phyloP scores from a whole-genome alignment of 2,113 vertebrate species.

The Cryptomyrus ogoouensis region DNA sequence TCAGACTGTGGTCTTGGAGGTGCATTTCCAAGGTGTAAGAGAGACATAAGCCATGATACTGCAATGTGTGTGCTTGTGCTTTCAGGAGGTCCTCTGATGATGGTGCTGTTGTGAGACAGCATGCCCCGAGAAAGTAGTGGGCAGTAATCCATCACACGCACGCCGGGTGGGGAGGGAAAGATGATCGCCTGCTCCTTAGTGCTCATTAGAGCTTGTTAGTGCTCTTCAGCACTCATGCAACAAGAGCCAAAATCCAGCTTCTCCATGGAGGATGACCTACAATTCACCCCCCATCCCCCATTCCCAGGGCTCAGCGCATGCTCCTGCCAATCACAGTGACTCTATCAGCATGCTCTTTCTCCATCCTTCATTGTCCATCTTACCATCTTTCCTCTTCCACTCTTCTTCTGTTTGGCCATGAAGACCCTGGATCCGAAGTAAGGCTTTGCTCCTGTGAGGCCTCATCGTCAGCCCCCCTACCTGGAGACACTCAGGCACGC shows the following conservation, averaged over 20 bases:
- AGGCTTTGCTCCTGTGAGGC: background rate
- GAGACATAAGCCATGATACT: background rate
- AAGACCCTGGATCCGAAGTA: background rate
- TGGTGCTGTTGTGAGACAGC: background rate
- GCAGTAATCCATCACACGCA: background rate
- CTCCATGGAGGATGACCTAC: background rate
- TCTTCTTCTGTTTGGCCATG: background rate
- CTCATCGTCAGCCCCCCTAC: background rate
- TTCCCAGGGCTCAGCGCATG: background rate
- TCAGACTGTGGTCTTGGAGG: background rate
- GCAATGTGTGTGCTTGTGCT: background rate
- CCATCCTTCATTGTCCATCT: background rate
- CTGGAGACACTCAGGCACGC: background rate
- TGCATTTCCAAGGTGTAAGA: background rate
- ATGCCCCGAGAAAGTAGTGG: background rate
- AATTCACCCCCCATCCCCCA: background rate
- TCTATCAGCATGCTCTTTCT: background rate
- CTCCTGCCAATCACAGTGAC: background rate
- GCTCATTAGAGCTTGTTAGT: background rate
- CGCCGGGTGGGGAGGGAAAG: background rate
- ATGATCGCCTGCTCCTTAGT: background rate
- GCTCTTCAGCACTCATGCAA: background rate
- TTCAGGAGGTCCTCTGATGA: background rate
- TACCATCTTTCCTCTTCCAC: background rate
- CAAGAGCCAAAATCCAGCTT: background rate